These are phyloP conservation scores for Scaeva pyrastri DNA, from an alignment of 2,888 invertebrate genomes.

Conservation along the genomic window DNA sequence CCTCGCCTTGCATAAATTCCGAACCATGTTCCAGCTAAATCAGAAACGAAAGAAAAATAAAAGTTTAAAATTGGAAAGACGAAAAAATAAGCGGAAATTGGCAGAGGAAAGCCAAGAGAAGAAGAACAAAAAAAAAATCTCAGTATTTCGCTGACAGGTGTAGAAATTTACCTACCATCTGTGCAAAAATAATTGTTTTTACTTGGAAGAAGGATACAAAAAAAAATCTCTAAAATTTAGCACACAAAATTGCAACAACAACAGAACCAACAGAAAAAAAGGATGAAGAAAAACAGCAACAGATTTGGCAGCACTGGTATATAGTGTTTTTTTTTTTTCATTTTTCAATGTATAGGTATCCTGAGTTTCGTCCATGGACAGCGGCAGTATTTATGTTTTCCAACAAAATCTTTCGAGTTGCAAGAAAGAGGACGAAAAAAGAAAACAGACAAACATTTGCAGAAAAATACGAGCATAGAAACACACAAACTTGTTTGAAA, in stretches of 20 bases:
- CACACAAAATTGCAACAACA: slow-evolving; percentile 8
- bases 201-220: slow-evolving; percentile 5
- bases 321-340: slow-evolving; percentile 28
- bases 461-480: slow-evolving; percentile 10
- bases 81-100: slow-evolving; percentile 62
- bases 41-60: slow-evolving; percentile 17
- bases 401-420: slow-evolving; percentile 40
- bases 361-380: slow-evolving; percentile 56
- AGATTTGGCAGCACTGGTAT: background rate
- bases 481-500: slow-evolving; percentile 16
- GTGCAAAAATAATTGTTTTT: slow-evolving; percentile 66
- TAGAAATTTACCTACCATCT: slow-evolving; percentile 63
- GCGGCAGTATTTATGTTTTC: slow-evolving; percentile 54
- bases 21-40: slow-evolving; percentile 34
- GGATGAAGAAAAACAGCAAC: background rate
- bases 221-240: slow-evolving; percentile 22
- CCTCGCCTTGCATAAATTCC: slow-evolving; percentile 18
- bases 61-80: slow-evolving; percentile 5
- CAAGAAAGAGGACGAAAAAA: background rate
- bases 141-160: slow-evolving; percentile 69
- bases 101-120: slow-evolving; percentile 54
- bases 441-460: background rate
- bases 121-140: slow-evolving; percentile 29
- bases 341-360: slow-evolving; percentile 36
- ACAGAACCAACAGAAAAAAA: no score